phyloP scores from a whole-genome alignment of 2,888 invertebrate genomes.

The Drosophila melanosoma region DNA sequence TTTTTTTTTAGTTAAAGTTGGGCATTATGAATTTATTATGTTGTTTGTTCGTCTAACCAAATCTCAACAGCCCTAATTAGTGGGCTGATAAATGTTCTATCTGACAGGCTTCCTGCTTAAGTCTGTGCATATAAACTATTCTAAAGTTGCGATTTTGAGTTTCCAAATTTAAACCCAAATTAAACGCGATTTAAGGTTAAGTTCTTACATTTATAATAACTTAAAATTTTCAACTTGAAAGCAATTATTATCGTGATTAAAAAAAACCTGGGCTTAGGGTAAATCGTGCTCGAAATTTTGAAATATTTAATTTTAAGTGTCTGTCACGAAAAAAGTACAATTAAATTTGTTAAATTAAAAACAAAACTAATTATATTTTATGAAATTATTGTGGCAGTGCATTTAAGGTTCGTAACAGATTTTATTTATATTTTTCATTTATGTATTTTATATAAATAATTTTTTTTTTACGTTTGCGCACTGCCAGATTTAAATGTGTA shows the following conservation, averaged over 20 bases:
- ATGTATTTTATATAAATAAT: slow-evolving; percentile 33
- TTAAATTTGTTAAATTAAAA: neutral
- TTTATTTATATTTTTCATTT: slow-evolving; percentile 31
- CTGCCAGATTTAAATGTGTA: slow-evolving; percentile 26
- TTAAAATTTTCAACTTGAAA: neutral
- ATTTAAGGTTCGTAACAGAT: slow-evolving; percentile 16
- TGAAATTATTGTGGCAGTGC: slow-evolving; percentile 8
- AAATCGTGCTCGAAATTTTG: neutral
- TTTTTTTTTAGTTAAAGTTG: slow-evolving; percentile 29
- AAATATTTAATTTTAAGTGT: neutral
- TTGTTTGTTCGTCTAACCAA: slow-evolving; percentile 19
- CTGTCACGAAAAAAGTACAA: neutral
- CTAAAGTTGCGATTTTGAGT: too few species aligned
- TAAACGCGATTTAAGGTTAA: neutral
- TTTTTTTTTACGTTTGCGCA: slow-evolving; percentile 67
- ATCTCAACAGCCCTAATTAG: slow-evolving; percentile 20
- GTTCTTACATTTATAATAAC: neutral
- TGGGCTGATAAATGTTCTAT: slow-evolving; percentile 2
- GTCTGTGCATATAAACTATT: neutral
- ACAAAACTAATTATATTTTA: neutral
- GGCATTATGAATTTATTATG: slow-evolving; percentile 19
- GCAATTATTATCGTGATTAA: neutral
- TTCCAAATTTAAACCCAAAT: neutral
- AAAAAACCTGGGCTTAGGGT: neutral
- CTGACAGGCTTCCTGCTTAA: neutral